Percentiles rank a stretch among this genome's conserved stretches.
Conservation (phyloP, 2,888 invertebrate genomes). For the Homarus gammarus region DNA sequence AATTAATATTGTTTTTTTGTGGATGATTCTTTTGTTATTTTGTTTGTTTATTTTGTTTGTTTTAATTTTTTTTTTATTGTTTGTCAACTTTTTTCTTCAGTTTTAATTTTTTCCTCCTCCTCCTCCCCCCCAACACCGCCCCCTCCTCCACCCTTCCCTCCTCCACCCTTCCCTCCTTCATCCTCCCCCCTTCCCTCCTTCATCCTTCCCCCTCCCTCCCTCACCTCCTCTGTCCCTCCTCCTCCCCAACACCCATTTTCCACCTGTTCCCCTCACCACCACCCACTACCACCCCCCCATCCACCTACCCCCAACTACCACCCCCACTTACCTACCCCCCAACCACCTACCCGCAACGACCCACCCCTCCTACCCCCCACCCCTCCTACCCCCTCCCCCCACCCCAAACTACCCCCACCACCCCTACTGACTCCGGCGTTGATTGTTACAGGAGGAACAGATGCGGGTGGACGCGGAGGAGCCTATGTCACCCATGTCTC, state of each 20-base stretch:
- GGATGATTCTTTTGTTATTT: too few relatives aligned
- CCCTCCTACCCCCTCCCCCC: neutral
- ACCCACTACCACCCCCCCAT: neutral
- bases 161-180: neutral
- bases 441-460: slow-evolving; percentile 67
- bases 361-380: neutral
- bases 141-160: neutral
- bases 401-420: neutral
- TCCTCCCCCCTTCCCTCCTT: neutral
- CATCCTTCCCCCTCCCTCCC: neutral
- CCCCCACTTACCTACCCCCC: neutral
- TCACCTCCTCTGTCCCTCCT: neutral
- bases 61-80: too few relatives aligned
- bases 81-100: too few relatives aligned
- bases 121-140: neutral
- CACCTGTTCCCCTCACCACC: neutral
- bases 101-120: too few relatives aligned
- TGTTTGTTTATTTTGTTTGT: too few relatives aligned
- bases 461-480: slow-evolving; percentile 74
- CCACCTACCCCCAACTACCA: neutral
- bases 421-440: neutral
- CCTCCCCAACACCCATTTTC: neutral
- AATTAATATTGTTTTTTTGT: too few relatives aligned
- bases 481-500: slow-evolving; percentile 75
- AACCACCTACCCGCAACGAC: too few relatives aligned